phyloP scores from a whole-genome alignment of 2,113 vertebrate genomes.

The Carollia perspicillata region DNA sequence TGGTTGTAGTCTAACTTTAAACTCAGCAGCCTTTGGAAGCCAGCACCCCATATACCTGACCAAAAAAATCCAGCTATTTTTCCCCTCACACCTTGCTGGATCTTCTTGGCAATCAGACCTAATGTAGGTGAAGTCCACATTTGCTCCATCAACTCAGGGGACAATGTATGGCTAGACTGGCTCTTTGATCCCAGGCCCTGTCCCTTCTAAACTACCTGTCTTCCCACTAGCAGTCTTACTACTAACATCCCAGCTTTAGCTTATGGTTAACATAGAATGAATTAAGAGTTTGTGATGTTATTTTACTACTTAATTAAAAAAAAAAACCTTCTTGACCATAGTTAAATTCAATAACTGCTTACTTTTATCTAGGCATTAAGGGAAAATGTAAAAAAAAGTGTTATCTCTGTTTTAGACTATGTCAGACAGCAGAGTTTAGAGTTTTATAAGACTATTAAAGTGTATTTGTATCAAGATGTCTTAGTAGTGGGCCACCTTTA shows the following conservation, averaged over 20 bases:
- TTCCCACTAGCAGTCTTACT: too few relatives aligned
- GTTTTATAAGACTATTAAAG: neutral
- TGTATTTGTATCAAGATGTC: neutral
- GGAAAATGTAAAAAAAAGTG: neutral
- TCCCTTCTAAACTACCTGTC: neutral
- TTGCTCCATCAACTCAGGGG: neutral
- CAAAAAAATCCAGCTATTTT: fast-evolving
- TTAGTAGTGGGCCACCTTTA: neutral
- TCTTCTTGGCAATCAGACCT: neutral
- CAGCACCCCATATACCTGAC: neutral
- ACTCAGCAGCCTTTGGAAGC: neutral
- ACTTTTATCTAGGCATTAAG: neutral
- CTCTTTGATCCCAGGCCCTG: fast-evolving
- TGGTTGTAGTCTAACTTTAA: neutral
- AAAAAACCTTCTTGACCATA: neutral
- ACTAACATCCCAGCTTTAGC: neutral
- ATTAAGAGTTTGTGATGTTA: neutral
- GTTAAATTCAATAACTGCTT: neutral
- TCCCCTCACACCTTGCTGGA: too few relatives aligned
- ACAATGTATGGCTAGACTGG: too few relatives aligned
- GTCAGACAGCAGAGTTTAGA: neutral
- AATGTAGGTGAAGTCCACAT: too few relatives aligned
- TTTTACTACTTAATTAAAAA: neutral
- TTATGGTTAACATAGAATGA: neutral
- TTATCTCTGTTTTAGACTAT: neutral